Evolutionary conservation across 2,113 vertebrate genomes (phyloP).

Genomic region (Oxygymnocypris stewartii): DNA sequence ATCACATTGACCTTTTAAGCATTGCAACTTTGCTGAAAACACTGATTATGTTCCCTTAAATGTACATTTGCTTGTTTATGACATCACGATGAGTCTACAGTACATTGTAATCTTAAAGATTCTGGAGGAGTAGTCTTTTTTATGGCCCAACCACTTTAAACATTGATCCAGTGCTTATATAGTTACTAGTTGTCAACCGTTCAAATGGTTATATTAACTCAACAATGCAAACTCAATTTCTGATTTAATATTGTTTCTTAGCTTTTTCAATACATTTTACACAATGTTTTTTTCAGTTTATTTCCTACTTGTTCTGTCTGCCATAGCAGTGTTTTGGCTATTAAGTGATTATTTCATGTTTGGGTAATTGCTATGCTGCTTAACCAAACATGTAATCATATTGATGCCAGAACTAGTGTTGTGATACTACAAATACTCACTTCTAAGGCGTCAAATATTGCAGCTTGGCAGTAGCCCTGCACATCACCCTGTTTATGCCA

Average conservation of each 20-base stretch:
- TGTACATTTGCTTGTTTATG: slow-evolving; percentile 6
- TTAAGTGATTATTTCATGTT: background rate
- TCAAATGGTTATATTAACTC: background rate
- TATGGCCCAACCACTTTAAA: background rate
- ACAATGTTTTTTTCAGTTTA: background rate
- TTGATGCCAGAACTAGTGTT: background rate
- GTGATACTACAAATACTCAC: background rate
- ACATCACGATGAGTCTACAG: background rate
- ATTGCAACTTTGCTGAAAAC: background rate
- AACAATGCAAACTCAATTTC: background rate
- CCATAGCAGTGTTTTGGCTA: background rate
- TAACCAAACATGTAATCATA: background rate
- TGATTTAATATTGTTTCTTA: background rate
- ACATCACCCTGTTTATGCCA: background rate
- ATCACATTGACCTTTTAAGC: background rate
- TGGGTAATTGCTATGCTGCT: background rate
- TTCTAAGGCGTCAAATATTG: background rate
- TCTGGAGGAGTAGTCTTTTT: background rate
- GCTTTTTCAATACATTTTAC: background rate
- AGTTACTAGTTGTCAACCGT: background rate
- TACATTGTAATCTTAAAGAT: background rate
- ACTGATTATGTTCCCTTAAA: background rate
- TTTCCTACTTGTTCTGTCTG: background rate
- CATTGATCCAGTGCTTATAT: background rate
- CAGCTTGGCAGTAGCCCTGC: background rate